Base-by-base conservation (phyloP, 2,113 vertebrate species). In the Anhinga anhinga region DNA sequence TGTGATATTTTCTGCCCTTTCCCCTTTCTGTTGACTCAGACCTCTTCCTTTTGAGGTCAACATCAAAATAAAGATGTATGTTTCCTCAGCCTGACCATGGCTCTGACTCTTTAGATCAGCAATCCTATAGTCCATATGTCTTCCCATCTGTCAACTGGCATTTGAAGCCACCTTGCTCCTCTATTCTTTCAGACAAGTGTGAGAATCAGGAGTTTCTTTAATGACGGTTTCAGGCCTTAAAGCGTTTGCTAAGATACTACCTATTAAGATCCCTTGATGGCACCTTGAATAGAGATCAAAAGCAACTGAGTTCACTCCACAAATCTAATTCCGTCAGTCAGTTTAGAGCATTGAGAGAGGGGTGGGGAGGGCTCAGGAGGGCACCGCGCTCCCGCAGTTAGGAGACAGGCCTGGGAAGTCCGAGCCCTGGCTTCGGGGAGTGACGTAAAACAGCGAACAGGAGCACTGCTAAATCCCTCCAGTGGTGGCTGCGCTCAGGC, bases 31-130 rank as follows among this genome's bases (percentile, higher is more conserved):
- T 95, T 97, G 97, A 95, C 87, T 93, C 93, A 96, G 93, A 93
- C 96, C 93, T 92, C 93, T 97, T 97, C 62, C 72, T 93, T 97
- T 97, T 97, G 97, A 98, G 97, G 97, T 97, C 97, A 97, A 96
- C 97, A 97, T 98, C 97, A 97, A 98, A 98, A 97, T 97, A 98
- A 97, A 98, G 97, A 97, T 88, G 95, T 97, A 89, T 65, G 96
- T 94, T 95, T 97, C 90, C 91, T 94, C 82, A 81, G 94, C 86
- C 88, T 96, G 97, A 85, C 97, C 97, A 96, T 90, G 94, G 97
- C 91, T 96, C 89, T 96, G 95, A 97, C 96, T 97, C 94, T 81
- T 92, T 93, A 97, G 97, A 97, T 96, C 96, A 97, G 95, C 96
- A 97, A 86, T 96, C 96, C 96, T 95, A 96, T 96, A 91, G 94